These are phyloP conservation scores for Actenoides hombroni DNA, from an alignment of 2,113 vertebrate species.

Conservation along the genomic window DNA sequence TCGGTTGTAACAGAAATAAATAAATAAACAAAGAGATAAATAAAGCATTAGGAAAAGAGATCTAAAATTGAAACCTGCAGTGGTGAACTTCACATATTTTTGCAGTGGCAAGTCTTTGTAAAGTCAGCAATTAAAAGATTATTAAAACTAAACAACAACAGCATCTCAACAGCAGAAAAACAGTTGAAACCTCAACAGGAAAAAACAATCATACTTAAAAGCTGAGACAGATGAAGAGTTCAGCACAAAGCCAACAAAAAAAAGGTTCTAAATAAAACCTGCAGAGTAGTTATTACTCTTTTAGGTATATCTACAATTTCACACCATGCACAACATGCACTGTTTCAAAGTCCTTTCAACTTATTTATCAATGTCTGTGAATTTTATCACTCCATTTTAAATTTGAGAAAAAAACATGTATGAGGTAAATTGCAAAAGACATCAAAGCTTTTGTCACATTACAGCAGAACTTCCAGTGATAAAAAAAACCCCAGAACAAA, in stretches of 20 bases:
- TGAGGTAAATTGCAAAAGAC: neutral
- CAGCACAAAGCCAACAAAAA: neutral
- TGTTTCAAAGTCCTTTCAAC: conserved; percentile 68
- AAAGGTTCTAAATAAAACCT: conserved; percentile 19
- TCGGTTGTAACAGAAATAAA: neutral
- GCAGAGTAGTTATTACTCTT: neutral
- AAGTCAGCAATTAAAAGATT: conserved; percentile 38
- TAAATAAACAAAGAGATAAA: neutral
- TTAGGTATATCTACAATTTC: neutral
- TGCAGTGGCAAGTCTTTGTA: neutral
- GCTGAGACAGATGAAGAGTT: conserved; percentile 37
- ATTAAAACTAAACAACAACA: neutral
- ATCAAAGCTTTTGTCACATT: neutral
- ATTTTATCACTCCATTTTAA: conserved; percentile 2
- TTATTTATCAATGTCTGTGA: neutral
- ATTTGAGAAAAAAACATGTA: neutral
- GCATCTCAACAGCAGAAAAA: conserved; percentile 1
- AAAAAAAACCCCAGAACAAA: neutral
- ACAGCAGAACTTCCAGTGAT: neutral
- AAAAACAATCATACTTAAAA: conserved; percentile 35
- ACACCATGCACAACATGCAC: conserved; percentile 22
- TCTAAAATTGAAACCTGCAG: neutral
- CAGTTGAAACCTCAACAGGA: neutral
- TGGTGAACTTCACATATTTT: neutral
- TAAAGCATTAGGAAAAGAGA: neutral